These are phyloP conservation scores for Thera obeliscata DNA, from an alignment of 2,888 invertebrate species.

Conservation along the genomic window DNA sequence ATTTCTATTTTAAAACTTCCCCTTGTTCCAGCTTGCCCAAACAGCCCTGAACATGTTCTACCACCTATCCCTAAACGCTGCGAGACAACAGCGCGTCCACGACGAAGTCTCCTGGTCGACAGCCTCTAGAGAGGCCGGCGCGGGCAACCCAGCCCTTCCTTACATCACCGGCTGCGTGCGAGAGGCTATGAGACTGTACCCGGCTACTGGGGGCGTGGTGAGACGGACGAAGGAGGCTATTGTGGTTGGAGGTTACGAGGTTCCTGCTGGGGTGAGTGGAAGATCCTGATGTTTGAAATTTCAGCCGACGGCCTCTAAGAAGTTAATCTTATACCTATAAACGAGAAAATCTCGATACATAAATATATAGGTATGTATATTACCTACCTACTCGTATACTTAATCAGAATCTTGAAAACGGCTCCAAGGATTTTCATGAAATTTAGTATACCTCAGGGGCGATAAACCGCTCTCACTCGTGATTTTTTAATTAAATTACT, in stretches of 20 bases:
- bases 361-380: too few relatives aligned
- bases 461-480: too few relatives aligned
- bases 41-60: conserved; percentile 73
- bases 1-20: background rate
- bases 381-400: too few relatives aligned
- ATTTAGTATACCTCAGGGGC: too few relatives aligned
- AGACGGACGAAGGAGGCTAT: conserved; percentile 62
- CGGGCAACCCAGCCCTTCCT: conserved; percentile 54
- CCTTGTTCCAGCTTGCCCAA: conserved; percentile 65
- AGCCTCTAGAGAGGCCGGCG: conserved; percentile 61
- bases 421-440: too few relatives aligned
- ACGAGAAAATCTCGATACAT: too few relatives aligned
- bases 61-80: conserved; percentile 75
- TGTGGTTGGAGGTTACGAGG: conserved; percentile 68
- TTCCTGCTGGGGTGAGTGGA: conserved; percentile 72
- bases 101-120: conserved; percentile 71
- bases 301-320: background rate
- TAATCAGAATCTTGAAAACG: too few relatives aligned
- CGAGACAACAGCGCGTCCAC: conserved; percentile 73
- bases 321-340: too few relatives aligned
- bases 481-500: too few relatives aligned
- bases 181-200: conserved; percentile 73
- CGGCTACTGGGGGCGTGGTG: conserved; percentile 74
- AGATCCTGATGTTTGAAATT: background rate
- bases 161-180: conserved; percentile 66